These are phyloP conservation scores for Phaethornis superciliosus DNA, from an alignment of 2,113 vertebrate genomes.

Conservation along the genomic window DNA sequence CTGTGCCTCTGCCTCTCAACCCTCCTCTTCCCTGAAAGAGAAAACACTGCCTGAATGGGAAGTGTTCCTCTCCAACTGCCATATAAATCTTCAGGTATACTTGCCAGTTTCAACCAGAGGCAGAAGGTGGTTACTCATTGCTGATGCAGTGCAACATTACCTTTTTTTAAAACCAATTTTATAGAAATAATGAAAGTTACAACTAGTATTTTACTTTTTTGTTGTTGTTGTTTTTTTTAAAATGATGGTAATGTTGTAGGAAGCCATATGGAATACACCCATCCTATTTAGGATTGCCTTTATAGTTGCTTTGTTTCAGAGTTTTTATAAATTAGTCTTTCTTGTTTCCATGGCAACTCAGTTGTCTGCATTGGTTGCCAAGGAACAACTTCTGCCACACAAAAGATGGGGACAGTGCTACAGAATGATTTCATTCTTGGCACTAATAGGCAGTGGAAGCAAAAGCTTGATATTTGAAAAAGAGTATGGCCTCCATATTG, in stretches of 20 bases:
- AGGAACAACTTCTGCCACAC: constrained; percentile 86
- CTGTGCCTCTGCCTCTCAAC: not conserved
- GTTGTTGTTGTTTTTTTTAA: not conserved
- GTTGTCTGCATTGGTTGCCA: constrained; percentile 89
- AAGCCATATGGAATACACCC: not conserved
- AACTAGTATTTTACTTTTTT: not conserved
- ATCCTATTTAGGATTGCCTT: constrained; percentile 29
- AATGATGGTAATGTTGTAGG: not conserved
- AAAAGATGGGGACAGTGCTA: constrained; percentile 77
- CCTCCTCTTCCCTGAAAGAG: not conserved
- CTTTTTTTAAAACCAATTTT: not conserved
- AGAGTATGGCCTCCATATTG: constrained; percentile 60
- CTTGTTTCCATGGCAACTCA: constrained; percentile 86
- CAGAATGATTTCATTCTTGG: constrained; percentile 81
- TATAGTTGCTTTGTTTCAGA: constrained; percentile 73
- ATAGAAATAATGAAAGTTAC: not conserved
- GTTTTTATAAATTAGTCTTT: constrained; percentile 75
- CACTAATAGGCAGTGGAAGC: constrained; percentile 22
- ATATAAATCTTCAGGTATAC: constrained; percentile 44
- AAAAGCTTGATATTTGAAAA: constrained; percentile 20
- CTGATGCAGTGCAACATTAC: not conserved
- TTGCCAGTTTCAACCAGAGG: not conserved
- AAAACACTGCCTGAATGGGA: not conserved
- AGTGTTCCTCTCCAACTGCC: not conserved
- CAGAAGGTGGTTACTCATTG: not conserved